Evolutionary conservation across 2,113 vertebrate species (phyloP), one percentile per base, ranked within the genome.

Genomic region (Glaucidium brasilianum): DNA sequence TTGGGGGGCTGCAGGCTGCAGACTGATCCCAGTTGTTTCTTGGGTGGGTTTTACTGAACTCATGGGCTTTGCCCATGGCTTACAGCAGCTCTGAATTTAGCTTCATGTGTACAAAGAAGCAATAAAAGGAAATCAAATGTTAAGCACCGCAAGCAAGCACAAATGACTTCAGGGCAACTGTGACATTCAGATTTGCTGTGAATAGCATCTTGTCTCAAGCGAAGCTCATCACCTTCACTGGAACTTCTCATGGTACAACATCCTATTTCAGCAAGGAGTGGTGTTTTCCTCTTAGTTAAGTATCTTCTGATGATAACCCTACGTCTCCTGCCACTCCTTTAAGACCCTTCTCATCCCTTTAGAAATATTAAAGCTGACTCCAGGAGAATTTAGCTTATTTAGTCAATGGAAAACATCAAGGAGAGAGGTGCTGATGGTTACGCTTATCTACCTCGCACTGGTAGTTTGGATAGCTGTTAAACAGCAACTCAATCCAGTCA

Each of bases 81-180:
- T 74, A 50, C 59, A 69, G 78, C 83, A 85, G 64, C 83, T 85
- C 63, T 68, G 75, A 49, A 77, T 59, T 88, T 56, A 76, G 50
- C 80, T 89, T 18, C 2, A 2, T 47, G 27, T 72, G 67, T 58
- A 73, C 78, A 82, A 90, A 91, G 50, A 67, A 83, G 92, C 52
- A 90, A 45, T 49, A 68, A 91, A 94, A 92, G 37, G 77, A 92
- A 96, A 94, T 47, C 23, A 94, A 92, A 96, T 68, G 92, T 82
- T 85, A 94, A 93, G 87, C 26, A 77, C 23, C 2, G 13, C 16
- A 4, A 97, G 88, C 66, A 81, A 92, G 74, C 60, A 88, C 4
- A 1, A 74, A 89, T 63, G 64, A 79, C 91, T 95, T 78, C 76
- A 47, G 76, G 82, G 96, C 81, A 85, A 52, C 66, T 56, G 71